These are phyloP conservation scores for Microctonus hyperodae DNA, from an alignment of 2,888 invertebrate species.

Conservation along the genomic window DNA sequence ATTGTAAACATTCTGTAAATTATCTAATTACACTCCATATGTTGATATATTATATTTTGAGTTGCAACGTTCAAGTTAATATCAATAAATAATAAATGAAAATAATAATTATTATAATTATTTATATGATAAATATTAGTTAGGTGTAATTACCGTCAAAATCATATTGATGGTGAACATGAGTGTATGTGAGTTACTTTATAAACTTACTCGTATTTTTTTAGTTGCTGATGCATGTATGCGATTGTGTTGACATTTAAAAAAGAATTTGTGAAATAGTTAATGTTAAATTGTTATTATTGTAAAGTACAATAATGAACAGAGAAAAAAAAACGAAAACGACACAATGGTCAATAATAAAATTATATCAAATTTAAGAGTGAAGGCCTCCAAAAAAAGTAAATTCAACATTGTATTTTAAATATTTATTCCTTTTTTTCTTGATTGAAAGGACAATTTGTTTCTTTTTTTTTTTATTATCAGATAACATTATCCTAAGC, in stretches of 20 bases:
- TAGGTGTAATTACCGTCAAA: background rate
- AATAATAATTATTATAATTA: slow-evolving; percentile 17
- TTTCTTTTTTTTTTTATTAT: slow-evolving; percentile 57
- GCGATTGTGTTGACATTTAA: background rate
- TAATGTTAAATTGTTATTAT: background rate
- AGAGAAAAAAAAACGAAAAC: background rate
- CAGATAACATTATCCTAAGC: slow-evolving; percentile 64
- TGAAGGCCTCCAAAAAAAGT: slow-evolving; percentile 19
- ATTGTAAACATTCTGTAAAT: slow-evolving; percentile 29
- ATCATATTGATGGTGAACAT: background rate
- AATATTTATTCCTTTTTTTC: slow-evolving; percentile 62
- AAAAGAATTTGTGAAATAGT: background rate
- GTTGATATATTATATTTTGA: slow-evolving; percentile 36
- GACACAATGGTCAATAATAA: slow-evolving; percentile 1
- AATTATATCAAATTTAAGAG: slow-evolving; percentile 7
- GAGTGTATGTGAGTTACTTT: background rate
- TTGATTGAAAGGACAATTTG: slow-evolving; percentile 62
- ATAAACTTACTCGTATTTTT: slow-evolving; percentile 3
- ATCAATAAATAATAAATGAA: slow-evolving; percentile 34
- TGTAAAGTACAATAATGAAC: background rate
- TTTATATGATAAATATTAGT: background rate
- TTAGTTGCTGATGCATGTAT: slow-evolving; percentile 10
- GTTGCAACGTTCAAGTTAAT: slow-evolving; percentile 35
- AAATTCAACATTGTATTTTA: slow-evolving; percentile 56
- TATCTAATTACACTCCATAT: slow-evolving; percentile 35